phyloP scores from a whole-genome alignment of 2,113 vertebrate species.

The Rhadina sibilatrix region DNA sequence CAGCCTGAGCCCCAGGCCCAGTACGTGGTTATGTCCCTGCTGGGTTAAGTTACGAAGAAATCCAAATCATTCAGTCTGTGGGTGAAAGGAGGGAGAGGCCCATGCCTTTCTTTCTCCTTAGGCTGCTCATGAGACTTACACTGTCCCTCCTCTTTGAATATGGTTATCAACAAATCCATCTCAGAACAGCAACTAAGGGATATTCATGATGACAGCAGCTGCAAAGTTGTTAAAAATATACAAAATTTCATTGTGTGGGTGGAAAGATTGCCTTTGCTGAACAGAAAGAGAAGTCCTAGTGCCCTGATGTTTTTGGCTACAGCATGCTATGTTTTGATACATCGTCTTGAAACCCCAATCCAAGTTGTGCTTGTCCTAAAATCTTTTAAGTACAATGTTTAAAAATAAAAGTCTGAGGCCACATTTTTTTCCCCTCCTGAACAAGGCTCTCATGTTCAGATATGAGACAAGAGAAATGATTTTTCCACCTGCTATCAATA shows the following conservation, averaged over 20 bases:
- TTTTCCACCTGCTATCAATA: slow-evolving; percentile 33
- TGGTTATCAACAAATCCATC: slow-evolving; percentile 6
- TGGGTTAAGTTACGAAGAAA: slow-evolving; percentile 49
- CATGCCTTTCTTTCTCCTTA: slow-evolving; percentile 1
- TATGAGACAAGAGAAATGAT: neutral
- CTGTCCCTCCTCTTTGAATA: neutral
- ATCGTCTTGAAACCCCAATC: neutral
- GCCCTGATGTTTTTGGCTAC: neutral
- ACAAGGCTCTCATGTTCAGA: neutral
- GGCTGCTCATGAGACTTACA: neutral
- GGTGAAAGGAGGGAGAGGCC: slow-evolving; percentile 14
- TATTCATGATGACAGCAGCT: slow-evolving; percentile 38
- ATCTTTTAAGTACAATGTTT: neutral
- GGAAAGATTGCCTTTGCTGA: neutral
- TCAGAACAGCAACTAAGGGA: neutral
- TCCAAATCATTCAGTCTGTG: slow-evolving; percentile 14
- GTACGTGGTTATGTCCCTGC: neutral
- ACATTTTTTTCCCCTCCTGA: neutral
- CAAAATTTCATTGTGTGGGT: slow-evolving; percentile 26
- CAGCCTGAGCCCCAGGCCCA: neutral
- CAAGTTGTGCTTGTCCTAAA: neutral
- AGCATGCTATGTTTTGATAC: slow-evolving; percentile 1
- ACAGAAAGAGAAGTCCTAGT: slow-evolving; percentile 24
- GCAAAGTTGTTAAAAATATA: slow-evolving; percentile 59
- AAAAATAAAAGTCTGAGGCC: neutral